phyloP scores from a whole-genome alignment of 1,140 invertebrate genomes.

The Riptortus pedestris region DNA sequence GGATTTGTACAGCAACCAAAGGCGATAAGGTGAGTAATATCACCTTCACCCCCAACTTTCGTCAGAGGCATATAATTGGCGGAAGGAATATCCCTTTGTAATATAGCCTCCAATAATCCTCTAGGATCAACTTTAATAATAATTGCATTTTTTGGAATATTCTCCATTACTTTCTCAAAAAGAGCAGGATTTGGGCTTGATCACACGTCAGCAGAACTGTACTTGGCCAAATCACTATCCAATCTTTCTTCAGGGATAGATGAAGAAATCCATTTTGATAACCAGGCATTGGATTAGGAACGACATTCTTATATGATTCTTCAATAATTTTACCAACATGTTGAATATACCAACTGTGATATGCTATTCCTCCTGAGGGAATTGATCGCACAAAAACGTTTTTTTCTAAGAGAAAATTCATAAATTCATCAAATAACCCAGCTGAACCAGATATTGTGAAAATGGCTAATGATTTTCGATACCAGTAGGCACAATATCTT shows the following conservation, averaged over 20 bases:
- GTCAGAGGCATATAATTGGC: slow-evolving; percentile 48
- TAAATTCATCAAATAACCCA: slow-evolving; percentile 39
- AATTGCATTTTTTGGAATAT: slow-evolving; percentile 48
- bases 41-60: slow-evolving; percentile 41
- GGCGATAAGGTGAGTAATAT: slow-evolving; percentile 40
- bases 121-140: slow-evolving; percentile 51
- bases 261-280: slow-evolving; percentile 49
- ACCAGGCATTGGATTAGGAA: slow-evolving; percentile 42
- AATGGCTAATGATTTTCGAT: slow-evolving; percentile 56
- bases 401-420: slow-evolving; percentile 44
- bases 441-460: slow-evolving; percentile 60
- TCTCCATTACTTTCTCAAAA: slow-evolving; percentile 47
- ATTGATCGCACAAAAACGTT: slow-evolving; percentile 68
- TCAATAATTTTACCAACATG: too few species aligned
- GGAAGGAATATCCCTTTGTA: slow-evolving; percentile 44
- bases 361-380: slow-evolving; percentile 56
- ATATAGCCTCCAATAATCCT: slow-evolving; percentile 47
- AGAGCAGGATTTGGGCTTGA: slow-evolving; percentile 51
- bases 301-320: too few species aligned
- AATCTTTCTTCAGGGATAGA: slow-evolving; percentile 45
- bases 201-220: slow-evolving; percentile 54
- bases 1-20: slow-evolving; percentile 50
- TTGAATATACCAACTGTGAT: slow-evolving; percentile 68
- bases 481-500: slow-evolving; percentile 54
- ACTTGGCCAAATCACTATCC: slow-evolving; percentile 39